Evolutionary conservation across 2,888 invertebrate genomes (phyloP).

Genomic region (Alcis repandata): DNA sequence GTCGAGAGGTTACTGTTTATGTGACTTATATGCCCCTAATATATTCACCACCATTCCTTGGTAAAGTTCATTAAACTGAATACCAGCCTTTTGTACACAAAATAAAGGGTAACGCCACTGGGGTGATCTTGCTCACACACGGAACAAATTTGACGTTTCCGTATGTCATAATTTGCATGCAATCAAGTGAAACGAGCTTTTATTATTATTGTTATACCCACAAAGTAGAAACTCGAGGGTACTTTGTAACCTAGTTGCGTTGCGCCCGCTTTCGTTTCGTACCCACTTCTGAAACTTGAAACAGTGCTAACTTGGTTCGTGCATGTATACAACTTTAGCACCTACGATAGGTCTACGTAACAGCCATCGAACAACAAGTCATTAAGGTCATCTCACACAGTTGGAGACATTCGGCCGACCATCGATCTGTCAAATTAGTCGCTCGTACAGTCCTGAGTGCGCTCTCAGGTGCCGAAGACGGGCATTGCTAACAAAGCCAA

Average conservation of each 20-base stretch:
- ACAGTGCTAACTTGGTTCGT: slow-evolving; percentile 25
- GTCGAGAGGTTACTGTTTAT: slow-evolving; percentile 21
- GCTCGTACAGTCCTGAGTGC: slow-evolving; percentile 63
- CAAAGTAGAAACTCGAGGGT: slow-evolving; percentile 36
- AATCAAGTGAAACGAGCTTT: slow-evolving; percentile 63
- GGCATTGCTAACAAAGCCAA: slow-evolving; percentile 82
- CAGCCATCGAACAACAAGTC: slow-evolving; percentile 52
- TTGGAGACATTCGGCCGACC: slow-evolving; percentile 60
- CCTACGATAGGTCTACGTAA: slow-evolving; percentile 31
- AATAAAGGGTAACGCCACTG: slow-evolving; percentile 68
- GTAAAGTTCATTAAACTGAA: slow-evolving; percentile 69
- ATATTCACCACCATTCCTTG: slow-evolving; percentile 68
- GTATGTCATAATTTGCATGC: slow-evolving; percentile 72
- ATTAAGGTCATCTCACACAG: slow-evolving; percentile 73
- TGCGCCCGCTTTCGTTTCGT: slow-evolving; percentile 32
- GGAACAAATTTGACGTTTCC: slow-evolving; percentile 69
- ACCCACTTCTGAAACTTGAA: slow-evolving; percentile 30
- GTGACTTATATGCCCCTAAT: slow-evolving; percentile 51
- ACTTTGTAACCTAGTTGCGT: slow-evolving; percentile 41
- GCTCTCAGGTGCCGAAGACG: slow-evolving; percentile 77
- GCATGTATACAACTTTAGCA: slow-evolving; percentile 26
- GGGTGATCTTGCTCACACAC: slow-evolving; percentile 63
- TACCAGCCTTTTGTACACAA: slow-evolving; percentile 68
- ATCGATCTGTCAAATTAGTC: slow-evolving; percentile 85
- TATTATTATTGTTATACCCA: slow-evolving; percentile 50